Base-by-base conservation (phyloP, 2,113 vertebrate species). In the Condylura cristata region DNA sequence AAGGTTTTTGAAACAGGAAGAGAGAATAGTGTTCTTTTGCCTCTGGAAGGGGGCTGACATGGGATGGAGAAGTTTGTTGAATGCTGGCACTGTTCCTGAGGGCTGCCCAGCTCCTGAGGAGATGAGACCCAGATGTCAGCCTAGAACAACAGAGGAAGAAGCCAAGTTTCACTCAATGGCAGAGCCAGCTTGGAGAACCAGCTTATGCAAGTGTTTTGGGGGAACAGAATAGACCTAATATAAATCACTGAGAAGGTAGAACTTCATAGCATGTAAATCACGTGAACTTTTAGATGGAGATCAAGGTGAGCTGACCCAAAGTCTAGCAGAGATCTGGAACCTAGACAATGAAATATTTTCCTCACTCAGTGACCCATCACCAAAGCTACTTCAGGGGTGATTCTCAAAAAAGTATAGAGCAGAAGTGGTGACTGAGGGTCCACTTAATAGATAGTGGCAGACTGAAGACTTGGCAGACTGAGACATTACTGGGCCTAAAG, bases 1-100 rank as follows among this genome's bases (percentile, higher is more conserved):
- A 79, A 94, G 94, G 12, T 32, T 96, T 97, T 95, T 97, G 94
- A 94, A 96, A 96, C 51, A 97, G 83, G 83, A 96, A 96, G 84
- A 96, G 93, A 93, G 46, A 88, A 34, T 95, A 95, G 68, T 95
- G 93, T 90, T 96, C 95, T 76, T 93, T 87, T 68, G 84, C 32
- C 60, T 94, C 61, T 94, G 81, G 74, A 94, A 86, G 60, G 30
- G 70, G 88, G 51, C 79, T 84, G 83, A 80, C 39, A 63, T 16
- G 79, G 81, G 56, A 83, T 24, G 51, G 63, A 89, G 63, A 28
- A 16, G 79, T 8, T 83, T 75, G 70, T 88, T 94, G 93, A 82
- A 80, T 61, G 61, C 65, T 80, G 58, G 44, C n/a, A 70, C 70
- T 95, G 63, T 75, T 95, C 91, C 58, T 83, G 86, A 60, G 96